A percentile compares a stretch with the other conserved stretches of the same genome.
Conservation (phyloP, 2,113 vertebrate genomes). For the Cromileptes altivelis region DNA sequence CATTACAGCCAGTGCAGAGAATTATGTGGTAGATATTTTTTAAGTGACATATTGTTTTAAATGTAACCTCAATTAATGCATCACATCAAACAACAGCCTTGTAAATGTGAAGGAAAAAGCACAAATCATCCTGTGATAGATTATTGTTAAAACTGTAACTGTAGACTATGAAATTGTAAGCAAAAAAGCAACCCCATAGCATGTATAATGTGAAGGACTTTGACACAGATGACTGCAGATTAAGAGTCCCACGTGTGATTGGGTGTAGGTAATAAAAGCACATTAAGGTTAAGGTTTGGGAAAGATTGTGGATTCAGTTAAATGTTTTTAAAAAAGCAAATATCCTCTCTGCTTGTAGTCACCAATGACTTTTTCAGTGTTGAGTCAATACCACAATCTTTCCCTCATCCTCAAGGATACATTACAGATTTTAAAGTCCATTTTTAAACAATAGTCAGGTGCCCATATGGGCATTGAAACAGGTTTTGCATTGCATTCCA, state of each 20-base stretch:
- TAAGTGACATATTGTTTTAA: constrained; percentile 58
- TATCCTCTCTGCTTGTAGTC: background rate
- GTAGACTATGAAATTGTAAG: background rate
- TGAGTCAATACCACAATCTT: background rate
- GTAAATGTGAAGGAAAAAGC: constrained; percentile 29
- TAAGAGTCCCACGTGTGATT: background rate
- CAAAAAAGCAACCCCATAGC: background rate
- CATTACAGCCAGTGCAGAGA: constrained; percentile 55
- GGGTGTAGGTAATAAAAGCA: background rate
- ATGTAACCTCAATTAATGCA: constrained; percentile 55
- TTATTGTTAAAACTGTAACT: constrained; percentile 7
- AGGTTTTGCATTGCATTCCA: background rate
- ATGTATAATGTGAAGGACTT: background rate
- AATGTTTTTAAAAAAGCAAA: constrained; percentile 1
- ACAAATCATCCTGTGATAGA: background rate
- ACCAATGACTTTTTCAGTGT: background rate
- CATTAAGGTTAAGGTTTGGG: background rate
- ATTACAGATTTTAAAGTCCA: background rate
- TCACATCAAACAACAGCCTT: constrained; percentile 29
- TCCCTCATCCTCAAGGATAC: background rate
- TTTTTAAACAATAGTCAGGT: background rate
- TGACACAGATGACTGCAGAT: background rate
- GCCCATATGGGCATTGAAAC: too few relatives aligned
- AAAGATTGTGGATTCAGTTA: background rate
- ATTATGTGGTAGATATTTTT: constrained; percentile 53